Base-by-base conservation (phyloP, 2,888 invertebrate genomes). In the Scaptomyza parva region DNA sequence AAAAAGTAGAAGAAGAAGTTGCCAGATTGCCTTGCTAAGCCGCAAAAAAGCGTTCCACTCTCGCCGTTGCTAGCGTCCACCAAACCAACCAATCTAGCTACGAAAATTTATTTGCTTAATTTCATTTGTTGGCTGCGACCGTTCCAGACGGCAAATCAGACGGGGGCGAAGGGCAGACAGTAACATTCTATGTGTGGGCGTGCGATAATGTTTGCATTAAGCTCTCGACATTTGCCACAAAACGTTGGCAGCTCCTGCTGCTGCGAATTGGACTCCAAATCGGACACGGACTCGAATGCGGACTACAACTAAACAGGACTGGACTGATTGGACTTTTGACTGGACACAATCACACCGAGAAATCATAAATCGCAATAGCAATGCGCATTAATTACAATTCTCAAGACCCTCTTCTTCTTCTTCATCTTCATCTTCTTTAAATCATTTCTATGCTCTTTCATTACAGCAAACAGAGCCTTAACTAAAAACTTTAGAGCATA, bases 71-170 rank as follows among this genome's bases (percentile, higher is more conserved):
- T 48, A 30, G 40, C n/a, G 55, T 17, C 50, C 47, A 63, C 53
- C 47, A 63, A 74, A 63, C 53, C 47, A 63, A 74, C 82, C 87
- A 83, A 83, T 87, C 82, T 78, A 68, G 70, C 82, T 78, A 22
- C 59, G 73, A 35, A 86, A 86, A 83, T 87, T 87, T 83, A 83
- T 83, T 83, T 83, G 85, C 87, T 85, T 87, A 83, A 86, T 87
- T 87, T 87, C 82, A 81, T 83, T 83, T 83, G 85, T 77, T 77
- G 68, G 74, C 80, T 60, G 62, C n/a, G n/a, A n/a, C 50, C 20
- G 54, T 47, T 22, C 45, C 17, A 40, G 7, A 14, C 1, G 18
- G 24, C 4, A 4, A n/a, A n/a, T n/a, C n/a, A n/a, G 7, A 9
- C 5, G 14, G 2, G 14, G 33, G 35, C 2, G 35, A 8, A 17